Evolutionary conservation across 2,113 vertebrate genomes (phyloP).

Genomic region (Istiophorus platypterus): DNA sequence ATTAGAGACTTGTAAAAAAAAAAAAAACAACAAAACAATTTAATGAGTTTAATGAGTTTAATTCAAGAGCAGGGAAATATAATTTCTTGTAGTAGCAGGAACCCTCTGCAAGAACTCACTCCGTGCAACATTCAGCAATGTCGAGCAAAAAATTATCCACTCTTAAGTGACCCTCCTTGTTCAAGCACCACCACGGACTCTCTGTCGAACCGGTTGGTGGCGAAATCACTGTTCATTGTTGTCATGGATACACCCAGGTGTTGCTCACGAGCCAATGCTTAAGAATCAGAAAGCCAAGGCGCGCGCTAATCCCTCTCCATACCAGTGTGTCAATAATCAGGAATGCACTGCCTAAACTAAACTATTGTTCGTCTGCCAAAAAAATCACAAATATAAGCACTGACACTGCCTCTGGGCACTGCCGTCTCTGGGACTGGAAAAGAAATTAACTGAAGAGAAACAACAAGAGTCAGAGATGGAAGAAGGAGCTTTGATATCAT

Average conservation of each 20-base stretch:
- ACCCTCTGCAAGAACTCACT: background rate
- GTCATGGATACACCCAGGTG: constrained; percentile 84
- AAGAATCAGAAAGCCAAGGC: constrained; percentile 76
- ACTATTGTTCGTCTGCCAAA: constrained; percentile 79
- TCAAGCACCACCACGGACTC: constrained; percentile 69
- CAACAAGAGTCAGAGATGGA: constrained; percentile 60
- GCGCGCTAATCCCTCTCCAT: constrained; percentile 72
- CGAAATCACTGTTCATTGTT: constrained; percentile 81
- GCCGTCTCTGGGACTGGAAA: constrained; percentile 60
- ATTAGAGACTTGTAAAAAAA: background rate
- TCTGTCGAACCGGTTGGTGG: constrained; percentile 89
- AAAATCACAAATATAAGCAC: constrained; percentile 74
- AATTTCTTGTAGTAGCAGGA: background rate
- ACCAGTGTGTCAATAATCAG: constrained; percentile 80
- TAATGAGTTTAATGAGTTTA: constrained; percentile 6
- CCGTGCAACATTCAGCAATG: background rate
- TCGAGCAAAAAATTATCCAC: constrained; percentile 40
- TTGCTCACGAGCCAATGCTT: constrained; percentile 63
- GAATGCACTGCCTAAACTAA: constrained; percentile 78
- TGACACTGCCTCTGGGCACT: constrained; percentile 68
- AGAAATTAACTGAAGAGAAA: constrained; percentile 59
- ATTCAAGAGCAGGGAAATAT: background rate
- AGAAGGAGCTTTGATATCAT: constrained; percentile 66
- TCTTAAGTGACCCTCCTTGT: constrained; percentile 60
- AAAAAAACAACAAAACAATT: background rate